Percentiles rank a stretch among this genome's conserved stretches.
These are phyloP conservation scores for Hybos culiciformis DNA, from an alignment of 2,888 invertebrate species.

Conservation along the genomic window DNA sequence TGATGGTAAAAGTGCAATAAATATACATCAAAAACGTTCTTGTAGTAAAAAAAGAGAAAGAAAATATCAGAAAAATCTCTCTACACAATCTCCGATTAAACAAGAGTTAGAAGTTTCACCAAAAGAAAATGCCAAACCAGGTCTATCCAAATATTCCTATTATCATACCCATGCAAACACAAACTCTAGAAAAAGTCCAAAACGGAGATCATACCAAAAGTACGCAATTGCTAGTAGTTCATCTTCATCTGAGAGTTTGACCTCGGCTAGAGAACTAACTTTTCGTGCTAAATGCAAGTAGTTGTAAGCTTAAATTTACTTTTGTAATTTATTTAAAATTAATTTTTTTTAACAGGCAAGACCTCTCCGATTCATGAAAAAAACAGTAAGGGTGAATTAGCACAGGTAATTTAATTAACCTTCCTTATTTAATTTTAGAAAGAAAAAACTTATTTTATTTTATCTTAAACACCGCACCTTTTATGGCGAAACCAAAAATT, in stretches of 20 bases:
- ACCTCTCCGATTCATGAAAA: background rate
- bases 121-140: constrained; percentile 22
- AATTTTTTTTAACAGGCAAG: background rate
- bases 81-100: constrained; percentile 22
- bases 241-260: constrained; percentile 46
- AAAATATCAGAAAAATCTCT: constrained; percentile 38
- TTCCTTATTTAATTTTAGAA: no score
- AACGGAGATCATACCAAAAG: constrained; percentile 40
- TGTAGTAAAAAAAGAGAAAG: constrained; percentile 49
- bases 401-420: background rate
- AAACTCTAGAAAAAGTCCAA: constrained; percentile 43
- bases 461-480: no score
- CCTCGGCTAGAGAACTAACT: constrained; percentile 37
- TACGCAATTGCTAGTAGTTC: constrained; percentile 42
- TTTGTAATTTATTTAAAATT: background rate
- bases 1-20: constrained; percentile 43
- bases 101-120: constrained; percentile 39
- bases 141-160: constrained; percentile 17
- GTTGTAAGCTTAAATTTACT: background rate
- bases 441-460: no score
- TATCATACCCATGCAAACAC: constrained; percentile 30
- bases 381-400: background rate
- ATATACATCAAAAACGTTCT: constrained; percentile 44
- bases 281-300: constrained; percentile 14
- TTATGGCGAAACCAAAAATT: no score